Evolutionary conservation across 2,113 vertebrate species (phyloP).

Genomic region (Callocephalon fimbriatum): DNA sequence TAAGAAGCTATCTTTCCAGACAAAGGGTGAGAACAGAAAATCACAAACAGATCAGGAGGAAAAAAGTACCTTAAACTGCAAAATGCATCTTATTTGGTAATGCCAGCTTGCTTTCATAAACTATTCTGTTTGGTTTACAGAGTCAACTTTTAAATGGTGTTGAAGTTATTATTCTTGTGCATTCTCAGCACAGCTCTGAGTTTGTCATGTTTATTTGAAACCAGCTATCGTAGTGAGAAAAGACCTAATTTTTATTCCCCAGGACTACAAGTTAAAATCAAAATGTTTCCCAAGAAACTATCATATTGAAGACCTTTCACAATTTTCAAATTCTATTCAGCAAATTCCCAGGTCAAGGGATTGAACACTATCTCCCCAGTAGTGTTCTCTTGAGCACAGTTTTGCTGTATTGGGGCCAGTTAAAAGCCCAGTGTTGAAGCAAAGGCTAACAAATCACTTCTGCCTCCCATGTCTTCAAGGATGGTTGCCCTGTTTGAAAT

Average conservation of each 20-base stretch:
- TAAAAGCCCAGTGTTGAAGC: neutral
- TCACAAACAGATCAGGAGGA: neutral
- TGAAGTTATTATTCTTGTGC: neutral
- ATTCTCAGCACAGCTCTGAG: neutral
- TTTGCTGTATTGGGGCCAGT: neutral
- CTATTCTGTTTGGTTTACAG: neutral
- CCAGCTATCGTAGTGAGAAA: neutral
- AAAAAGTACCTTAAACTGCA: neutral
- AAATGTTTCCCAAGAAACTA: neutral
- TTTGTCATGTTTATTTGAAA: neutral
- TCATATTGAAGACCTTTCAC: neutral
- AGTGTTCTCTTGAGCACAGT: neutral
- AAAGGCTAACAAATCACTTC: neutral
- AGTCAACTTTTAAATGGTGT: neutral
- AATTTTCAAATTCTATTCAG: neutral
- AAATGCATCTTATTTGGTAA: neutral
- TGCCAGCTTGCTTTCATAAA: neutral
- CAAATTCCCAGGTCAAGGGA: neutral
- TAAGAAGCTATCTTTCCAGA: neutral
- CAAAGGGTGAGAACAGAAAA: neutral
- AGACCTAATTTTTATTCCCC: neutral
- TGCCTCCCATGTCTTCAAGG: rapidly evolving
- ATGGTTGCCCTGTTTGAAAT: neutral
- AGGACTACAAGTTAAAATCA: neutral
- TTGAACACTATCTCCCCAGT: rapidly evolving